Evolutionary conservation across 2,797 vertebrate species (phyloP), one percentile per base, ranked within the genome.

Genomic region (Dendrocincla tyrannina): DNA sequence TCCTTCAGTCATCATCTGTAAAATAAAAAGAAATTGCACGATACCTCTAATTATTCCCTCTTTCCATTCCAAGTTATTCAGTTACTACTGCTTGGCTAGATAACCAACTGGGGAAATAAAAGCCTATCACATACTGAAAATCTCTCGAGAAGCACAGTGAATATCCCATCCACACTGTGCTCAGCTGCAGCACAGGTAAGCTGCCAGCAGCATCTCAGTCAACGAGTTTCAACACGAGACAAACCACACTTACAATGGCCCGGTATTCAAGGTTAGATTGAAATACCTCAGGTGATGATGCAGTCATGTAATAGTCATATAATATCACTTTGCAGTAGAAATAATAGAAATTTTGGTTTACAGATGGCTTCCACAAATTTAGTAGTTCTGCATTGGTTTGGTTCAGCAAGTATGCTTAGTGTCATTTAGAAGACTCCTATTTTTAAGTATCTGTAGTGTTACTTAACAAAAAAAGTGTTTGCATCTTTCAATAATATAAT

Each of bases 141-240:
- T 24, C 20, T 80, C 47, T 50, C 0, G 1, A 60, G 74, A 53
- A 72, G 30, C 1, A 9, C 32, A 59, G 41, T 52, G 11, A 49
- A 30, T 49, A 13, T 37, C 37, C 27, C 0, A 0, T 33, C 20
- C 25, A 68, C 14, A 1, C 12, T 35, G 39, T 0, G 0, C 33
- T 64, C 49, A 41, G 28, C 35, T 24, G 47, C 25, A 19, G 27
- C 58, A 23, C 0, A 1, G 4, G 16, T 37, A 22, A 17, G 1
- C 20, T 82, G 76, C 27, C 60, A 69, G n/a, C 25, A 41, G 32
- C 8, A 6, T 27, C 49, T 72, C 60, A 63, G 69, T n/a, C 66
- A 67, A 20, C 2, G 4, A 33, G 37, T 41, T 67, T 60, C 41
- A 67, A 9, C 39, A 7, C 0, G 0, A 46, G 32, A 47, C 11